Conservation (phyloP, 2,113 vertebrate genomes). For the Onychostoma macrolepis region DNA sequence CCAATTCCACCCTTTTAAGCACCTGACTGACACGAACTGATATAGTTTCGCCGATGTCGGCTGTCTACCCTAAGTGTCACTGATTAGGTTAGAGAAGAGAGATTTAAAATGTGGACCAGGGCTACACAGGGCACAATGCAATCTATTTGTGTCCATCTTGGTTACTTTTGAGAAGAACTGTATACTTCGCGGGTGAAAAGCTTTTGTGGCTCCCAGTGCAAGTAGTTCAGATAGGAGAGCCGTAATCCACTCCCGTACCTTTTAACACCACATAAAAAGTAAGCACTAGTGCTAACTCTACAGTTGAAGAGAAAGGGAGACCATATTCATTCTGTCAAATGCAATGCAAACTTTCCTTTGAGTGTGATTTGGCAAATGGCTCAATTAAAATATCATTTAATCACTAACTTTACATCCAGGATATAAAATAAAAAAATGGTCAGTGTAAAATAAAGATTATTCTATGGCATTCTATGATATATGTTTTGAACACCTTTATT, state of each 20-base stretch:
- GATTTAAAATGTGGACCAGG: conserved; percentile 58
- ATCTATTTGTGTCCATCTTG: conserved; percentile 71
- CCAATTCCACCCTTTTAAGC: conserved; percentile 12
- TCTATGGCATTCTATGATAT: too few relatives aligned
- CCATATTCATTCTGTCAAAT: conserved; percentile 15
- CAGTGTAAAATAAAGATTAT: background rate
- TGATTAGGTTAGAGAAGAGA: conserved; percentile 60
- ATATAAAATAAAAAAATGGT: background rate
- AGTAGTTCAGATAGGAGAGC: conserved; percentile 33
- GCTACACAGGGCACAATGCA: conserved; percentile 67
- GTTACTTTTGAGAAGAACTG: conserved; percentile 58
- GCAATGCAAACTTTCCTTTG: background rate
- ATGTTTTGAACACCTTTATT: background rate
- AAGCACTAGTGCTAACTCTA: background rate
- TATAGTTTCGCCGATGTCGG: conserved; percentile 41
- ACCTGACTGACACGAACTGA: background rate
- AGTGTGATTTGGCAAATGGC: background rate
- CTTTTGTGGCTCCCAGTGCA: conserved; percentile 35
- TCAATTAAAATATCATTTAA: background rate
- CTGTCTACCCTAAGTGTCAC: conserved; percentile 48
- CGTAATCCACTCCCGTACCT: conserved; percentile 37
- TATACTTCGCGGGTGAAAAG: conserved; percentile 27
- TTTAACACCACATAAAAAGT: conserved; percentile 29
- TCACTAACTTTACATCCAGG: background rate
- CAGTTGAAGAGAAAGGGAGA: conserved; percentile 9